Evolutionary conservation across 30 jellyfish, hydroid and myxozoan species (phyloP), one percentile per base, ranked within the genome.

Genomic region (Aurelia aurita complex sp. Pacific): DNA sequence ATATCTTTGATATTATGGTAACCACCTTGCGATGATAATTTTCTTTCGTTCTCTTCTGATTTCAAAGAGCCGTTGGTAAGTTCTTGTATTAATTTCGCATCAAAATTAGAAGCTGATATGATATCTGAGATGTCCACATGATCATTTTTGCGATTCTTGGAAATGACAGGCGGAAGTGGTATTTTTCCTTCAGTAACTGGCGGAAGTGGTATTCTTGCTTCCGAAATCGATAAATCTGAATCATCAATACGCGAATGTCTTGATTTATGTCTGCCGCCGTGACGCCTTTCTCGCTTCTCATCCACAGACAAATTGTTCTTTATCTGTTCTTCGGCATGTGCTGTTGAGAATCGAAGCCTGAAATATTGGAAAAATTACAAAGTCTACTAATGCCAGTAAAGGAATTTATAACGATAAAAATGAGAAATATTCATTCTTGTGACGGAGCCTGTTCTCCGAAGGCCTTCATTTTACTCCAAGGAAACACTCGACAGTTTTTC

Each of bases 91-190:
- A 85, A 32, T 67, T 85, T 65, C 4, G 88, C 63, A 32, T 85
- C 94, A 54, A 74, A 19, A 60, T 74, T 85, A 2, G 88, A 38
- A 14, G 88, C 88, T 10, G 83, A 10, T 18, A 85, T 74, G 0
- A 85, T 85, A 46, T 85, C 94, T 4, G 94, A 85, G 6, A 85
- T 69, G 40, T 85, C 94, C 70, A 85, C 94, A 66, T 60, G 73
- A 43, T 74, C 83, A 3, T 78, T 64, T 11, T 66, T 77, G 64
- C 94, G 94, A 64, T 76, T 66, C 88, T 55, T 74, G 65, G 88
- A 74, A 43, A 88, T 74, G 6, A 85, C 94, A n/a, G 94, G 94
- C 60, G 94, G 94, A 40, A 85, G 81, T 57, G 86, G 86, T n/a
- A 64, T 52, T 64, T 71, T 83, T 23, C 43, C 35, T 32, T 69